Evolutionary conservation across 2,888 invertebrate species (phyloP).

Genomic region (Carabus problematicus): DNA sequence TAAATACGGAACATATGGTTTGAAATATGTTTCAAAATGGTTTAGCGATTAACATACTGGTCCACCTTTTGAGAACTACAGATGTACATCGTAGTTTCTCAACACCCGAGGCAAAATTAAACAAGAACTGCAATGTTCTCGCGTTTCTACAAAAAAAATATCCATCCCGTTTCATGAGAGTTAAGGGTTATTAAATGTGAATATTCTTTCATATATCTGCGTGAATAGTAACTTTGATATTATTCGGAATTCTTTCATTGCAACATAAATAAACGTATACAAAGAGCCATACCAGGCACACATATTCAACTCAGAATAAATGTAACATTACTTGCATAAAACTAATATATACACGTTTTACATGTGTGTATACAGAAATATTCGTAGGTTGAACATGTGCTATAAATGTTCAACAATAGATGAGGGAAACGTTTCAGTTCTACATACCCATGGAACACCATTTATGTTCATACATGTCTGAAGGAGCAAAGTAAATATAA

Average conservation of each 20-base stretch:
- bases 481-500: not conserved
- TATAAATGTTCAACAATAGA: too few relatives aligned
- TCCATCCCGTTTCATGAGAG: constrained; percentile 3
- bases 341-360: not conserved
- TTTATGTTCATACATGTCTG: too few relatives aligned
- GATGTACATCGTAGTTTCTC: not conserved
- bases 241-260: too few relatives aligned
- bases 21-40: too few relatives aligned
- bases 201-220: constrained; percentile 8
- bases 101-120: constrained; percentile 1
- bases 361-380: not conserved
- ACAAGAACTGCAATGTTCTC: constrained; percentile 19
- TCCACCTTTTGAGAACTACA: constrained; percentile 1
- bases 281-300: not conserved
- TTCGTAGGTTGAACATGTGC: too few relatives aligned
- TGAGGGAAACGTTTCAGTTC: too few relatives aligned
- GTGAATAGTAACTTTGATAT: not conserved
- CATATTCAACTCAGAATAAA: not conserved
- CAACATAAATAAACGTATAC: not conserved
- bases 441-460: too few relatives aligned
- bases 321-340: not conserved
- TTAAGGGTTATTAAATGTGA: constrained; percentile 2
- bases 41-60: too few relatives aligned
- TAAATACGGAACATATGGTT: too few relatives aligned
- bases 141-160: not conserved